Evolutionary conservation across 2,113 vertebrate species (phyloP).

Genomic region (Trogon surrucura): DNA sequence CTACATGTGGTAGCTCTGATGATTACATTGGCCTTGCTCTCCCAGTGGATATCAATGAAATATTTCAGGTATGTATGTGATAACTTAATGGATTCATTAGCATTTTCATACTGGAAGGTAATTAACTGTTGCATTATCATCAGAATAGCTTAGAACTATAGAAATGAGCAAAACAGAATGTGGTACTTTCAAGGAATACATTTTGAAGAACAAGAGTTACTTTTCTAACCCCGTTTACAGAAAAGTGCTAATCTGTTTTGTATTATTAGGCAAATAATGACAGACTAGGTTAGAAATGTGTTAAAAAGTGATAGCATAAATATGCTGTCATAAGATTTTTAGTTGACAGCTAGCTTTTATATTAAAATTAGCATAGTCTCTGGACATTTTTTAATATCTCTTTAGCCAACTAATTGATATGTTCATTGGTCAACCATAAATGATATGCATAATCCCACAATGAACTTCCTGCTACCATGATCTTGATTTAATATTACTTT

Average conservation of each 20-base stretch:
- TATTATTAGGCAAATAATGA: neutral
- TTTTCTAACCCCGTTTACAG: neutral
- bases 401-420: neutral
- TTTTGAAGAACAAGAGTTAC: neutral
- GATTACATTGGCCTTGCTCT: conserved; percentile 96
- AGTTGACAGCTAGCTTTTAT: too few species aligned
- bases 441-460: neutral
- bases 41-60: conserved; percentile 93
- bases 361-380: neutral
- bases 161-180: neutral
- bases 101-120: neutral
- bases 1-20: conserved; percentile 89
- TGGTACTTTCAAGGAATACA: neutral
- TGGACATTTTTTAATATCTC: neutral
- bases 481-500: neutral
- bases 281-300: neutral
- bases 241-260: neutral
- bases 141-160: neutral
- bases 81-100: neutral
- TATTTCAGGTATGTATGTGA: conserved; percentile 82
- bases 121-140: neutral
- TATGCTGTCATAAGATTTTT: neutral
- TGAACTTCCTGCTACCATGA: neutral
- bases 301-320: neutral
- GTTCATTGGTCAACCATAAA: neutral